Percentiles rank a stretch among this genome's conserved stretches.
These are phyloP conservation scores for Hyperoplus lanceolatus DNA, from an alignment of 2,797 vertebrate species.

Conservation along the genomic window DNA sequence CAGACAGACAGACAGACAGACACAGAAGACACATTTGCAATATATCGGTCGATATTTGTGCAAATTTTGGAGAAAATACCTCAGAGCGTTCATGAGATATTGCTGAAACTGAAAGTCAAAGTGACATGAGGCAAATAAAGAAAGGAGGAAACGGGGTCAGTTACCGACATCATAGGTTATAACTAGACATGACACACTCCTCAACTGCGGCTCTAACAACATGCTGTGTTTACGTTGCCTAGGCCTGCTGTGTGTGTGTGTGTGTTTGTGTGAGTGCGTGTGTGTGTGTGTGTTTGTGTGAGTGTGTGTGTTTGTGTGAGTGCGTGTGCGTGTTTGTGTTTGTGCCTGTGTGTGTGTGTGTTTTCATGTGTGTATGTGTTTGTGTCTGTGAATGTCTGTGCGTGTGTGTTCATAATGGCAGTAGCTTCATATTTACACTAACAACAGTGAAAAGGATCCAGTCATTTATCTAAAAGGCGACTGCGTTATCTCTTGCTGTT, in stretches of 20 bases:
- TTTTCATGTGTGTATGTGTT: constrained; percentile 31
- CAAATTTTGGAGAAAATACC: too few species aligned
- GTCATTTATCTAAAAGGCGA: constrained; percentile 38
- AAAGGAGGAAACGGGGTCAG: not conserved
- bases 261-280: too few species aligned
- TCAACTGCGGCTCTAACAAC: constrained; percentile 49
- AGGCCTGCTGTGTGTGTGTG: too few species aligned
- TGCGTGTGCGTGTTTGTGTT: too few species aligned
- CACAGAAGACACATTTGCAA: too few species aligned
- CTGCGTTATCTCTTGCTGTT: constrained; percentile 18
- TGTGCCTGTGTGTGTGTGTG: not conserved
- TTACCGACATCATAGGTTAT: not conserved
- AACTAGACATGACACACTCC: not conserved
- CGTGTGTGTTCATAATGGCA: constrained; percentile 31
- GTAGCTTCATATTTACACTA: constrained; percentile 31
- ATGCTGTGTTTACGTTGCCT: not conserved
- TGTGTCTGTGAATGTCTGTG: too few species aligned
- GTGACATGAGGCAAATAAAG: not conserved
- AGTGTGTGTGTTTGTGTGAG: too few species aligned
- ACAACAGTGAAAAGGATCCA: constrained; percentile 26
- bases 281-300: too few species aligned
- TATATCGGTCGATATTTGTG: too few species aligned
- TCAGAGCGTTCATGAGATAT: too few species aligned
- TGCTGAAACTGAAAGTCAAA: not conserved
- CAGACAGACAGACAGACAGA: too few species aligned